phyloP scores from a whole-genome alignment of 2,797 vertebrate genomes.

The Tadarida brasiliensis region DNA sequence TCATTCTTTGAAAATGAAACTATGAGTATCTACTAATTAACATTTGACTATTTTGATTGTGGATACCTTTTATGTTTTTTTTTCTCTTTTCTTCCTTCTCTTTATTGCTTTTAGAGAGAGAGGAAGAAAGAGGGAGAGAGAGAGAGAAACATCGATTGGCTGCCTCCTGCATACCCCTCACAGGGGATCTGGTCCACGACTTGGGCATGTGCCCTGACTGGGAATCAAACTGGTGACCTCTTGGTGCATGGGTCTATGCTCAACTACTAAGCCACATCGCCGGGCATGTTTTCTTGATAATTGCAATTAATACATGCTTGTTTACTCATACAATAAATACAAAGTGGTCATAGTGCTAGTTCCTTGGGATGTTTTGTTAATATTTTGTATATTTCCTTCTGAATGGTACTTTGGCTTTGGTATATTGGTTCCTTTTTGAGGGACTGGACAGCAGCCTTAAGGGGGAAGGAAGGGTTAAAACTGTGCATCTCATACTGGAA shows the following conservation, averaged over 20 bases:
- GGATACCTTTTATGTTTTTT: conserved; percentile 30
- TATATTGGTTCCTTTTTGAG: not conserved
- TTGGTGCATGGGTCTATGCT: not conserved
- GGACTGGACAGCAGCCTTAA: not conserved
- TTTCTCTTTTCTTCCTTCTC: not conserved
- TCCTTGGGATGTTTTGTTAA: not conserved
- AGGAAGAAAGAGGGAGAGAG: not conserved
- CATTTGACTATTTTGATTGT: not conserved
- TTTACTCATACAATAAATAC: not conserved
- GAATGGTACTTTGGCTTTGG: not conserved
- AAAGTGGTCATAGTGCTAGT: not conserved
- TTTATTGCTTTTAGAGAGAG: not conserved
- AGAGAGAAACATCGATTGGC: not conserved
- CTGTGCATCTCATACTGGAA: not conserved
- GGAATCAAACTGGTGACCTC: not conserved
- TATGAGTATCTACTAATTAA: not conserved
- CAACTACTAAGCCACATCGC: not conserved
- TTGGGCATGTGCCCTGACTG: not conserved
- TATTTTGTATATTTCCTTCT: not conserved
- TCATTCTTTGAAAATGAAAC: conserved; percentile 40
- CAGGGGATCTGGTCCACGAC: too few species aligned
- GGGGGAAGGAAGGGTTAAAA: not conserved
- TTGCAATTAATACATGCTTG: conserved; percentile 20
- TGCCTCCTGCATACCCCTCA: not conserved
- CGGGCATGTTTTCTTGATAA: not conserved